Conservation (phyloP, 1,140 invertebrate genomes). For the Papilio polyxenes region DNA sequence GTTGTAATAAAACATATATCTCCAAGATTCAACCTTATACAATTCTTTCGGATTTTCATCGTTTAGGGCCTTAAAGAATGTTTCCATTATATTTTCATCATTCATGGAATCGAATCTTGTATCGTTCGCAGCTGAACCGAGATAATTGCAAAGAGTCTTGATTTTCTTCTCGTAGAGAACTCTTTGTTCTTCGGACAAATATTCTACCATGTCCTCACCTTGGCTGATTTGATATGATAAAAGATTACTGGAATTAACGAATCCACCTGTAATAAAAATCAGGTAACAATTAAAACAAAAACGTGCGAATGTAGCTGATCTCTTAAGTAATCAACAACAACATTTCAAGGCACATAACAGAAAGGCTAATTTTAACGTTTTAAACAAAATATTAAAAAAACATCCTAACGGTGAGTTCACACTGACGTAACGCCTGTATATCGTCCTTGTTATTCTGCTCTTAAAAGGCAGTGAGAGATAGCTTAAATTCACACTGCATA, state of each 20-base stretch:
- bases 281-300: not conserved
- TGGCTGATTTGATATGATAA: constrained; percentile 55
- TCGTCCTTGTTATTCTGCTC: not conserved
- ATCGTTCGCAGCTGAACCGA: constrained; percentile 51
- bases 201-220: constrained; percentile 57
- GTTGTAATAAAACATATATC: constrained; percentile 73
- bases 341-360: no score
- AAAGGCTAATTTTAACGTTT: no score
- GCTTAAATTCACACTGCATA: not conserved
- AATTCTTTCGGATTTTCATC: constrained; percentile 62
- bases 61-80: constrained; percentile 63
- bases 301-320: no score
- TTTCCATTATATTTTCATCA: constrained; percentile 69
- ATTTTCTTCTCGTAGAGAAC: constrained; percentile 61
- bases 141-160: constrained; percentile 57
- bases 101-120: constrained; percentile 62
- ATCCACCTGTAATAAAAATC: constrained; percentile 65
- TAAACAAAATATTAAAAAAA: no score
- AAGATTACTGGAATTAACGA: constrained; percentile 65
- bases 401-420: no score
- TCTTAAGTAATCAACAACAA: no score
- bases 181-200: constrained; percentile 68
- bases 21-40: constrained; percentile 73
- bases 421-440: not conserved
- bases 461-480: not conserved